Percentiles rank a stretch among this genome's conserved stretches.
These are phyloP conservation scores for Glomeris marginata DNA, from an alignment of 2,888 invertebrate genomes.

Conservation along the genomic window DNA sequence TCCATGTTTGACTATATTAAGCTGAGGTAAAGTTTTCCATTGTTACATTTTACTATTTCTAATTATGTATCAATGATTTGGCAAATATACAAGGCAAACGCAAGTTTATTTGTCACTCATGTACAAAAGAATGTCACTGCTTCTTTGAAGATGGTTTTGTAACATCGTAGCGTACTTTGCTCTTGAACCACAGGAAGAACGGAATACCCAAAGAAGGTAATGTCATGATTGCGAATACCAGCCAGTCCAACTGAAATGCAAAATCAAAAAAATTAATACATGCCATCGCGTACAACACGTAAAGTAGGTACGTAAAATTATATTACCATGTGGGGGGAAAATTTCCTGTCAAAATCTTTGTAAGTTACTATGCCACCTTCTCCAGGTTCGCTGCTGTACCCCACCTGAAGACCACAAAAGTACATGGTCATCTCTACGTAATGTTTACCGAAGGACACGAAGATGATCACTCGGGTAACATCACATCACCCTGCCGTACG, in stretches of 20 bases:
- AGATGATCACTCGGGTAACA: no score
- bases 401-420: conserved; percentile 38
- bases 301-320: not conserved
- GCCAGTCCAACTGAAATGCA: conserved; percentile 64
- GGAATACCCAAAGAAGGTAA: conserved; percentile 88
- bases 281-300: not conserved
- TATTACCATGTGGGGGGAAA: conserved; percentile 79
- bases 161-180: conserved; percentile 86
- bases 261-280: conserved; percentile 11
- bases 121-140: conserved; percentile 10
- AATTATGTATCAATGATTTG: no score
- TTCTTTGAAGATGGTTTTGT: conserved; percentile 27
- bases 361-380: conserved; percentile 86
- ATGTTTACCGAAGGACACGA: no score
- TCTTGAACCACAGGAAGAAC: conserved; percentile 83
- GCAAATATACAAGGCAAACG: no score
- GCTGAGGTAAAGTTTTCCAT: no score
- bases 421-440: conserved; percentile 1
- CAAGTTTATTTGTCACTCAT: not conserved
- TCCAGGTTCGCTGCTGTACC: conserved; percentile 74
- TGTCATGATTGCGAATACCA: conserved; percentile 92
- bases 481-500: no score
- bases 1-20: no score
- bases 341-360: conserved; percentile 87
- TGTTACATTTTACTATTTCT: no score